A percentile compares a stretch with the other conserved stretches of the same genome.
These are phyloP conservation scores for Phortica okadai DNA, from an alignment of 2,888 invertebrate genomes.

Conservation along the genomic window DNA sequence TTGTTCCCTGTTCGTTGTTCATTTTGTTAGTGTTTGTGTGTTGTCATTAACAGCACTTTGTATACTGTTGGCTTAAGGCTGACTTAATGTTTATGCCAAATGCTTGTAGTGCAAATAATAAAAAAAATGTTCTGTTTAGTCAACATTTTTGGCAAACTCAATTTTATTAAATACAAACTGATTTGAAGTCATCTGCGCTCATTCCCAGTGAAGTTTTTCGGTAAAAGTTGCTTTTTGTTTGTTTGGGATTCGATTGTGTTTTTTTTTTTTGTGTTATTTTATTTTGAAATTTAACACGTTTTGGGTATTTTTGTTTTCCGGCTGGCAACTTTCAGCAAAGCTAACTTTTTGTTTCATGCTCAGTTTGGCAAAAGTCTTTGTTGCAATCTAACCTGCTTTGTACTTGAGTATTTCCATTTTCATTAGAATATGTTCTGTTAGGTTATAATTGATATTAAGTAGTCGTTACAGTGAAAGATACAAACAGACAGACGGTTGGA, in stretches of 20 bases:
- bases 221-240: too few relatives aligned
- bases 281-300: background rate
- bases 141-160: conserved; percentile 1
- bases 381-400: background rate
- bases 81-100: background rate
- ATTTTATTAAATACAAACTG: background rate
- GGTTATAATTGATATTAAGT: conserved; percentile 49
- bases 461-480: conserved; percentile 21
- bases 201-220: background rate
- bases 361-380: too few relatives aligned
- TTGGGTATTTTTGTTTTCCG: too few relatives aligned
- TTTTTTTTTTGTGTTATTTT: background rate
- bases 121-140: background rate
- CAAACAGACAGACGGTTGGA: background rate
- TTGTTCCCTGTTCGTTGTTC: background rate
- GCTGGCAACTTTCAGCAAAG: too few relatives aligned
- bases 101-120: background rate
- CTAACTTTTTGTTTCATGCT: too few relatives aligned
- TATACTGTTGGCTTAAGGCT: background rate
- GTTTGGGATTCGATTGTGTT: too few relatives aligned
- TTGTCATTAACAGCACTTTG: background rate
- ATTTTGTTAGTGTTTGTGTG: background rate
- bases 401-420: background rate
- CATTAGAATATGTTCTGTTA: background rate
- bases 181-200: background rate